Evolutionary conservation across 2,797 vertebrate genomes (phyloP), one percentile per base, ranked within the genome.

Genomic region (Falco biarmicus): DNA sequence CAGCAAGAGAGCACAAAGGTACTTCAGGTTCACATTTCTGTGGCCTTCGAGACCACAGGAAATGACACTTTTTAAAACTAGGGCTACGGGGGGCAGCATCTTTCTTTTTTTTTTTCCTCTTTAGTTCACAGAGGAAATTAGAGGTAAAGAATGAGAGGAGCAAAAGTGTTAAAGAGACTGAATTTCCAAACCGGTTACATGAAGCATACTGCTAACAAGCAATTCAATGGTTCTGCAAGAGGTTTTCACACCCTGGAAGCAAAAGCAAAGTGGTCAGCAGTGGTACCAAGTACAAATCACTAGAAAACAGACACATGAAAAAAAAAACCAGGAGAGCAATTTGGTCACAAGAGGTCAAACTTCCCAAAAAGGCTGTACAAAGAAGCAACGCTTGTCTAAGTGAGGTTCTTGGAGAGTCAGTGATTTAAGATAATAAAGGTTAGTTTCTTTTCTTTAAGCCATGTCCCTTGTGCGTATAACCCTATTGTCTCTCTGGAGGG

Each of bases 21-120:
- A 34, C 43, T 63, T 91, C 28, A 53, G 54, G 39, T 73, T 75
- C 76, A 50, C 29, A 31, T 57, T 37, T 84, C 77, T 89, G 12
- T 47, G 25, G 71, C 77, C 61, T 26, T 68, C n/a, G 47, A 94
- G 93, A 89, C 90, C 89, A 94, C 95, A 97, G 96, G 96, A 96
- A 96, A 87, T 54, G 29, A 41, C 76, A 81, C 57, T 59, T 94
- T 43, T 53, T 5, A 65, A 64, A 83, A 88, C 56, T 3, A 60
- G 66, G 64, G 54, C 50, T 96, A 37, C 3, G n/a, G 25, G 37
- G 82, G 57, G 64, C 79, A 93, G 57, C 28, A 8, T 13, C 25
- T 34, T 11, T 48, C 5, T 13, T 4, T 5, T 20, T 32, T 5
- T 70, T 47, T n/a, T 39, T 10, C 3, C 6, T 50, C 43, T 59